Percentiles rank a stretch among this genome's conserved stretches.
phyloP scores from a whole-genome alignment of 2,888 invertebrate genomes.

The Lepidochrysops patricia region DNA sequence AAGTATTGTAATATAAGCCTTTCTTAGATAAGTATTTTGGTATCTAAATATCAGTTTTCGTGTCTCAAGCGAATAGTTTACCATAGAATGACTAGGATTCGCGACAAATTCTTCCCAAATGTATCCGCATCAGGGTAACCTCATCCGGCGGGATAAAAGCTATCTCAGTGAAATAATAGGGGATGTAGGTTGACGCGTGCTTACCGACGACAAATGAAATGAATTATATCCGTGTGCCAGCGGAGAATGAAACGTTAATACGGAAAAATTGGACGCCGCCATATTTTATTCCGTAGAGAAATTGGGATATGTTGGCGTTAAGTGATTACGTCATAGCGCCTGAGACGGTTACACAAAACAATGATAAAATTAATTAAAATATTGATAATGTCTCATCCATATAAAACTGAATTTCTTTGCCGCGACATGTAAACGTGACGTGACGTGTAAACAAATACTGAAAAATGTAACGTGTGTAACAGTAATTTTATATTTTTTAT shows the following conservation, averaged over 20 bases:
- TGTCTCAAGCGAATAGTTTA: background rate
- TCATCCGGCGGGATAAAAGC: conserved; percentile 16
- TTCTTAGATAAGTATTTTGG: too few species aligned
- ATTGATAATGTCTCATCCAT: too few species aligned
- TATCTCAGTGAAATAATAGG: conserved; percentile 22
- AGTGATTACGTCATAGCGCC: background rate
- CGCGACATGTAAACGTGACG: too few species aligned
- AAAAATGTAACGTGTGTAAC: too few species aligned
- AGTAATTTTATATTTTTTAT: too few species aligned
- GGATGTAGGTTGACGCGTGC: conserved; percentile 9
- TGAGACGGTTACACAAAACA: too few species aligned
- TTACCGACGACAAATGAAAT: conserved; percentile 12
- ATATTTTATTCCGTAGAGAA: background rate
- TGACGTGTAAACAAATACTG: too few species aligned
- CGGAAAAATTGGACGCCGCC: background rate
- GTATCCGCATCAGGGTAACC: conserved; percentile 15
- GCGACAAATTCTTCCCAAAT: conserved; percentile 13
- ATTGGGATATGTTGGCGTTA: background rate
- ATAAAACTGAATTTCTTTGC: too few species aligned
- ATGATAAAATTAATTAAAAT: too few species aligned
- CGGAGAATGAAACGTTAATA: background rate
- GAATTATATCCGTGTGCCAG: conserved; percentile 1
- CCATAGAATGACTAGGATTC: conserved; percentile 8
- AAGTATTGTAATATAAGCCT: too few species aligned
- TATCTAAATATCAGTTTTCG: background rate